These are phyloP conservation scores for Sturnus vulgaris DNA, from an alignment of 2,113 vertebrate species.

Conservation along the genomic window DNA sequence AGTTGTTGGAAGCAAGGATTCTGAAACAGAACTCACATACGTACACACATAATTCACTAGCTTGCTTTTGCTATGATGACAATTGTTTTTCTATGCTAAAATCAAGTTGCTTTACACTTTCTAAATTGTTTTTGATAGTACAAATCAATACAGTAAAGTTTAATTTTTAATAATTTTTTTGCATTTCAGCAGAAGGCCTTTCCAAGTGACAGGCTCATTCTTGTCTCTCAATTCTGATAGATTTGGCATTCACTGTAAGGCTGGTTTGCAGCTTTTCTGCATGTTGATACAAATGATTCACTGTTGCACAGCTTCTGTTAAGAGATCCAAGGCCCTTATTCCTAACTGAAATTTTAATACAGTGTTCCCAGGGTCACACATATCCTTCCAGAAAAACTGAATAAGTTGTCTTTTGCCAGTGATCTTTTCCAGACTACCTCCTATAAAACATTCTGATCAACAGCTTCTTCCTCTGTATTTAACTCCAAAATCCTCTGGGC, in stretches of 20 bases:
- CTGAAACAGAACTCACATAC: background rate
- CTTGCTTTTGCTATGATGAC: background rate
- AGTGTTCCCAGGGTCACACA: background rate
- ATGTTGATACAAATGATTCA: background rate
- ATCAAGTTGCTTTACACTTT: background rate
- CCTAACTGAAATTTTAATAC: background rate
- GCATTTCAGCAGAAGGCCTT: background rate
- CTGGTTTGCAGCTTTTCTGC: background rate
- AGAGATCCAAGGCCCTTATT: background rate
- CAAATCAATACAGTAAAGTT: background rate
- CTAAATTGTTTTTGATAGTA: background rate
- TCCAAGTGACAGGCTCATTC: background rate
- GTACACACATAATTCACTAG: background rate
- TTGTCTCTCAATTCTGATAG: background rate
- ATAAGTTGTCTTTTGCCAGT: background rate
- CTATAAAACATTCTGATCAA: constrained; percentile 8
- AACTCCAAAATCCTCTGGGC: constrained; percentile 10
- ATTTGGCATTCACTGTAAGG: background rate
- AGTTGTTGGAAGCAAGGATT: background rate
- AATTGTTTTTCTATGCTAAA: background rate
- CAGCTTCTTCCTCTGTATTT: constrained; percentile 42
- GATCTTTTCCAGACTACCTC: background rate
- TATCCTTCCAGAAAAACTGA: background rate
- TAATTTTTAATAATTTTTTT: background rate
- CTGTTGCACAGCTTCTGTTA: background rate